These are phyloP conservation scores for Hemichromis elongatus DNA, from an alignment of 2,113 vertebrate genomes.

Conservation along the genomic window DNA sequence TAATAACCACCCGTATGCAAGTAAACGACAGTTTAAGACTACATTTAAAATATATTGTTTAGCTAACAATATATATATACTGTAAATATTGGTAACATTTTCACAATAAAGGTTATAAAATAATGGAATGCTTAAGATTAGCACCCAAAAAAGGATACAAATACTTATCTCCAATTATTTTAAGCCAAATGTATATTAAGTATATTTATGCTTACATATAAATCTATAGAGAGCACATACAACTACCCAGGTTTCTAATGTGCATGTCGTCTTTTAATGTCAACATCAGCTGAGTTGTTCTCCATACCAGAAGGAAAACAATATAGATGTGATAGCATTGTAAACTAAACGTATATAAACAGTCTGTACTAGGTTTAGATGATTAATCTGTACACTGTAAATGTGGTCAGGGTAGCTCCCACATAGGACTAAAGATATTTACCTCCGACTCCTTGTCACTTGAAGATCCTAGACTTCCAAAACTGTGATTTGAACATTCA, in stretches of 20 bases:
- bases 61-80: background rate
- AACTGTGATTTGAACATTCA: constrained; percentile 99
- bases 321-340: background rate
- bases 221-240: background rate
- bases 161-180: background rate
- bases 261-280: background rate
- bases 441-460: constrained; percentile 99
- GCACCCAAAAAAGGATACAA: background rate
- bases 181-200: background rate
- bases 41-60: background rate
- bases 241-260: background rate
- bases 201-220: background rate
- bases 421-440: constrained; percentile 18
- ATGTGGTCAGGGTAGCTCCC: background rate
- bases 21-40: background rate
- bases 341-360: background rate
- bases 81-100: background rate
- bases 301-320: background rate
- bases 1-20: background rate
- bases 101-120: background rate
- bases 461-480: constrained; percentile 95
- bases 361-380: background rate
- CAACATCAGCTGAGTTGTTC: background rate
- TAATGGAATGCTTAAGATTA: background rate
- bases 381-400: background rate